Conservation (phyloP, 2,797 vertebrate genomes). For the Poecilia gillii region DNA sequence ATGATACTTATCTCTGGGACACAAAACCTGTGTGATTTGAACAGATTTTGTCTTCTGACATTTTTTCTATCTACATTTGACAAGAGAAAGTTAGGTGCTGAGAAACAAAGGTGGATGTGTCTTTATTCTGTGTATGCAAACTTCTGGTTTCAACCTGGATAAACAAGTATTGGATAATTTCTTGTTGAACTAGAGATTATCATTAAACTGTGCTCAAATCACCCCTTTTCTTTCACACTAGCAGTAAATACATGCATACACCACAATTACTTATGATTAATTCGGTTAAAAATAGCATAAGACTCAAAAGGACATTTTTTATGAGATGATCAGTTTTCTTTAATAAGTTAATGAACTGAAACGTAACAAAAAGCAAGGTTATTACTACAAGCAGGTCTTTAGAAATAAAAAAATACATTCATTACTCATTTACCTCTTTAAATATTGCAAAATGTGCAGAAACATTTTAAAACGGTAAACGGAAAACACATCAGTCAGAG, state of each 20-base stretch:
- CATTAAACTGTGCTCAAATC: neutral
- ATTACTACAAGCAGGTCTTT: neutral
- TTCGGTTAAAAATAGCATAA: neutral
- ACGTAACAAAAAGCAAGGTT: neutral
- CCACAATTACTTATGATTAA: neutral
- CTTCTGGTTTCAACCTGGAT: neutral
- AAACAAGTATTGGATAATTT: neutral
- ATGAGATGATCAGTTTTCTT: neutral
- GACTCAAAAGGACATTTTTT: neutral
- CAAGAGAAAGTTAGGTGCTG: neutral
- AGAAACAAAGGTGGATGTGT: no score
- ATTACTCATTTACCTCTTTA: conserved; percentile 28
- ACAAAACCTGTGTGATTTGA: no score
- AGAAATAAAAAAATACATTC: neutral
- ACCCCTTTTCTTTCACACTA: neutral
- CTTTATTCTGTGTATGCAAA: neutral
- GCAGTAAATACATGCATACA: neutral
- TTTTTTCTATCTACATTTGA: neutral
- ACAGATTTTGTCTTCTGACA: no score
- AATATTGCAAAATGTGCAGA: neutral
- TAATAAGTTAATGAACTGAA: neutral
- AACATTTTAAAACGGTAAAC: conserved; percentile 9
- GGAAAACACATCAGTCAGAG: conserved; percentile 13
- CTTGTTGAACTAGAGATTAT: neutral
- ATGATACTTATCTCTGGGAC: no score